Evolutionary conservation across 2,888 invertebrate genomes (phyloP).

Genomic region (Melipona bicolor): DNA sequence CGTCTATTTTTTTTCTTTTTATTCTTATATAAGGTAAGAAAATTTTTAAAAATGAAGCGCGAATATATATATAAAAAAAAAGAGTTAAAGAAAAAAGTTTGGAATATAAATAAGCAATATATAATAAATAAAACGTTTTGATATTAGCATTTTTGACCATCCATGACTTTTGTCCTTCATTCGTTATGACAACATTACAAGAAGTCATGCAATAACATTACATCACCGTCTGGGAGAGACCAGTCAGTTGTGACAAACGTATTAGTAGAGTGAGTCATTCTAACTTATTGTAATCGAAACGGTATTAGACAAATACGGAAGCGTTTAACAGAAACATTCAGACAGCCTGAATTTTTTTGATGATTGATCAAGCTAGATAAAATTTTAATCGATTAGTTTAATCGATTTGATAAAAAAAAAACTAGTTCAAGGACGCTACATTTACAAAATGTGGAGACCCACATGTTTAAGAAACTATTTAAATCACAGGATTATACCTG

Average conservation of each 20-base stretch:
- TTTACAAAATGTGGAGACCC: neutral
- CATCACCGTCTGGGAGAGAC: conserved; percentile 46
- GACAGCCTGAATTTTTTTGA: neutral
- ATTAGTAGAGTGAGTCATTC: conserved; percentile 46
- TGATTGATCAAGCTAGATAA: neutral
- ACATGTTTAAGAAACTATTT: conserved; percentile 2
- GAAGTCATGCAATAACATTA: conserved; percentile 16
- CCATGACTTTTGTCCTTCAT: neutral
- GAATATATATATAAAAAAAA: neutral
- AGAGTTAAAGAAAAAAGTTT: neutral
- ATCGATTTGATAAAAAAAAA: neutral
- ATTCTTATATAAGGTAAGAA: neutral
- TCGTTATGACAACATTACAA: neutral
- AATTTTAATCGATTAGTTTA: neutral
- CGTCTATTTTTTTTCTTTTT: neutral
- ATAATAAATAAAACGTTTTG: neutral
- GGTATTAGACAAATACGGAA: conserved; percentile 28
- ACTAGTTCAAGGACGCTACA: neutral
- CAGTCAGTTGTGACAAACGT: conserved; percentile 15
- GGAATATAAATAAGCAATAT: neutral
- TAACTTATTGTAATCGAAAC: neutral
- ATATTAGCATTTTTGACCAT: neutral
- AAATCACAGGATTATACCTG: conserved; percentile 82
- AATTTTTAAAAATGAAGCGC: neutral
- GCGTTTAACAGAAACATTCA: neutral